phyloP scores from a whole-genome alignment of 1,140 invertebrate species.

The Bombus waltoni region DNA sequence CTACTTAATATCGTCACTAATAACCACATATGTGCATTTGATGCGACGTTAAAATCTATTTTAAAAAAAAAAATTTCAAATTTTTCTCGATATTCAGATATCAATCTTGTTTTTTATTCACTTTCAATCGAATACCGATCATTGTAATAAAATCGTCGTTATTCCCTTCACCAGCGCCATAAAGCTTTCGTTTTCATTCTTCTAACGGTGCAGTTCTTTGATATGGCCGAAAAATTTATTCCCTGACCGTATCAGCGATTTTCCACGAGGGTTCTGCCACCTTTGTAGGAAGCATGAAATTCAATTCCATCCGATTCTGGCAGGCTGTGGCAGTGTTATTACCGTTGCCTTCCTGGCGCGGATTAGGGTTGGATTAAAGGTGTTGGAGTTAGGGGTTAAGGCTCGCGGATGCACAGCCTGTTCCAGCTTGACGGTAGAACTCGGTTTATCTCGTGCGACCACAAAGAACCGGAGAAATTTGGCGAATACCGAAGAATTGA shows the following conservation, averaged over 20 bases:
- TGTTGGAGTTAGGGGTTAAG: not conserved
- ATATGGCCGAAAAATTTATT: not conserved
- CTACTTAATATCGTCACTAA: too few relatives aligned
- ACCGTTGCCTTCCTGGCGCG: conserved; percentile 15
- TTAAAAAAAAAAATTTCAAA: not conserved
- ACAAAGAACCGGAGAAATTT: not conserved
- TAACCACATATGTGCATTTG: too few relatives aligned
- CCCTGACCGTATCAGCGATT: not conserved
- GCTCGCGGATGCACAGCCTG: not conserved
- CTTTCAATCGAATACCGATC: not conserved
- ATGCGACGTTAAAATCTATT: too few relatives aligned
- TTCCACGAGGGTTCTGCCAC: not conserved
- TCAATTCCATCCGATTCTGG: conserved; percentile 52
- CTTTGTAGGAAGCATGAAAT: conserved; percentile 43
- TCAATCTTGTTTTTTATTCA: not conserved
- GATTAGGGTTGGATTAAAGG: conserved; percentile 43
- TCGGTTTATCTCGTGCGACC: not conserved
- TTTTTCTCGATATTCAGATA: not conserved
- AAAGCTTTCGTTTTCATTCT: not conserved
- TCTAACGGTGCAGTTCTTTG: not conserved
- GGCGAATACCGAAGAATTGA: not conserved
- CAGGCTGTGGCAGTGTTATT: conserved; percentile 44
- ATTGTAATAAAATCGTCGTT: not conserved
- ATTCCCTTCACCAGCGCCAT: not conserved
- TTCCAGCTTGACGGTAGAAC: not conserved